phyloP scores from a whole-genome alignment of 2,113 vertebrate species.

The Trinectes maculatus region DNA sequence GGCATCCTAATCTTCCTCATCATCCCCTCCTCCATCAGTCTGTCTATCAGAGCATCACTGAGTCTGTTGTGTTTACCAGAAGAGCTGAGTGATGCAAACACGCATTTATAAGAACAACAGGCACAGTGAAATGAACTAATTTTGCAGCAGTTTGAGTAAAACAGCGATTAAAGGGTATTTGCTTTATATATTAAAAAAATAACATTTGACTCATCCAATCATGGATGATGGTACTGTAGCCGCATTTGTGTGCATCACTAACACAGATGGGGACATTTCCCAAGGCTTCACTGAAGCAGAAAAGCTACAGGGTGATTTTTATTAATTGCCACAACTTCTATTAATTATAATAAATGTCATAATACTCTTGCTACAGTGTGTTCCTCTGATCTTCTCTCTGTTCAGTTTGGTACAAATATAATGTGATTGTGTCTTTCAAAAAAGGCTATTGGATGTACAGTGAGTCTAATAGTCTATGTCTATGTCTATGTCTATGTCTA shows the following conservation, averaged over 20 bases:
- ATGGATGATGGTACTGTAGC: neutral
- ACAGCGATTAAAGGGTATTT: too few species aligned
- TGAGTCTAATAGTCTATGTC: too few species aligned
- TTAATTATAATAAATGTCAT: too few species aligned
- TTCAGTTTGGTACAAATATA: too few species aligned
- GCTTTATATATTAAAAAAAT: neutral
- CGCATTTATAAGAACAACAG: neutral
- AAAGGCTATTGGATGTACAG: too few species aligned
- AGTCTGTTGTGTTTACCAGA: conserved; percentile 27
- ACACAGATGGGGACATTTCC: neutral
- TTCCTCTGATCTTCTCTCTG: too few species aligned
- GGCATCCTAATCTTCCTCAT: conserved; percentile 65
- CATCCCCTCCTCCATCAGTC: conserved; percentile 37
- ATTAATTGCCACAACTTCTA: too few species aligned
- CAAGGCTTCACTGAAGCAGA: neutral
- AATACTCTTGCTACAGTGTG: too few species aligned
- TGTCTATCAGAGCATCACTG: conserved; percentile 6
- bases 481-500: too few species aligned
- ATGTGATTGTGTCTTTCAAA: too few species aligned
- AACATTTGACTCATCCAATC: neutral
- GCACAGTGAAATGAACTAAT: conserved; percentile 17
- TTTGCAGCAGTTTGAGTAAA: neutral
- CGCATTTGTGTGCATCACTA: neutral
- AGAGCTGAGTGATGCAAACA: conserved; percentile 10
- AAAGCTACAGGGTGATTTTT: too few species aligned